Conservation (phyloP, 2,888 invertebrate genomes). For the Orthonychiurus folsomi region DNA sequence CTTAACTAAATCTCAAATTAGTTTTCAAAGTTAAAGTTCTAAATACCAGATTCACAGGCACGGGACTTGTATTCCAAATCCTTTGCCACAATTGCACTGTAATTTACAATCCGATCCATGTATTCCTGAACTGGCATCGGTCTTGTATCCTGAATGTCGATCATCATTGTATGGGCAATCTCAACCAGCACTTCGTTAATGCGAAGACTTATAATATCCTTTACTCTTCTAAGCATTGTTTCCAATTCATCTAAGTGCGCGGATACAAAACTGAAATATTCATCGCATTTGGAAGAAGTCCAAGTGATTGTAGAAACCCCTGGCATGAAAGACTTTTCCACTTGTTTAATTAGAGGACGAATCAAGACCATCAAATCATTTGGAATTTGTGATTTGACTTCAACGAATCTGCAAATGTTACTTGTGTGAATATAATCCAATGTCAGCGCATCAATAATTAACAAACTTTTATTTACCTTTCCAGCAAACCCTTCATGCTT, state of each 20-base stretch:
- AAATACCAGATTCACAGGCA: constrained; percentile 56
- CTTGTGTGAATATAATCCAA: too few species aligned
- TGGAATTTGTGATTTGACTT: constrained; percentile 17
- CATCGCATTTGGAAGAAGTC: constrained; percentile 60
- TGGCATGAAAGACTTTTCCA: constrained; percentile 63
- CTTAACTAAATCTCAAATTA: neutral
- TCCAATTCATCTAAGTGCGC: constrained; percentile 33
- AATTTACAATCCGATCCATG: constrained; percentile 28
- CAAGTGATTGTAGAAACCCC: constrained; percentile 70
- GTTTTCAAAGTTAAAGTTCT: neutral
- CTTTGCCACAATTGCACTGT: constrained; percentile 30
- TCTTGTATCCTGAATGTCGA: constrained; percentile 32
- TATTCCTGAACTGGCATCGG: constrained; percentile 30
- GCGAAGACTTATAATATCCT: constrained; percentile 32
- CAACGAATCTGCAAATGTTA: neutral
- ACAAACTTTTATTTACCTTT: constrained; percentile 44
- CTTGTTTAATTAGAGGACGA: constrained; percentile 36
- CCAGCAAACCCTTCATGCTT: constrained; percentile 54
- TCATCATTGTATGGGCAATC: constrained; percentile 34
- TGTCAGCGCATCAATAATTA: too few species aligned
- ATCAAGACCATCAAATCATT: constrained; percentile 31
- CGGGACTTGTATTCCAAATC: constrained; percentile 38
- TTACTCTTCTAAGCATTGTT: constrained; percentile 29
- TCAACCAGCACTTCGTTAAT: constrained; percentile 33
- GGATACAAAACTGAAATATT: constrained; percentile 34